Evolutionary conservation across 2,113 vertebrate genomes (phyloP), one percentile per base, ranked within the genome.

Genomic region (Psittacula cyanocephala): DNA sequence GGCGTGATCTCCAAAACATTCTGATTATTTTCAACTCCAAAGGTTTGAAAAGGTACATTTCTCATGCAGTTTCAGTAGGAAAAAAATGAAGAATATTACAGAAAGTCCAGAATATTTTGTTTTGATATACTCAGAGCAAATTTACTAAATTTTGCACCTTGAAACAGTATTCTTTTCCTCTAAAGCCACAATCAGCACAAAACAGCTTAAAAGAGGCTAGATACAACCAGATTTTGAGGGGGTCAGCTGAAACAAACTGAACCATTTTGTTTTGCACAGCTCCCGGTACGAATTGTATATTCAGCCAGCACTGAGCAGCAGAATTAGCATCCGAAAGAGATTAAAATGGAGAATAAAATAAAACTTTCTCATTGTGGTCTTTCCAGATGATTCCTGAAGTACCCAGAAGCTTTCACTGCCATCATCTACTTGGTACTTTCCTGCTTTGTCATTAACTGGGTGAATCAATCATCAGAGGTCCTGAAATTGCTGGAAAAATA

Each of bases 331-430:
- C 3, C 59, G 13, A 77, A 80, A 60, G 17, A 68, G 59, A 71
- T 35, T 81, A 13, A 80, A 92, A 59, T 7, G 18, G 11, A 81
- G 10, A 63, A 43, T 17, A 18, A 78, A 78, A 71, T 14, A 63
- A 49, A 2, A 17, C 29, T 39, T 81, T 80, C 53, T 60, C 39
- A 68, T 50, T 31, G 10, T 19, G 33, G 5, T 84, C 55, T 37
- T 83, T 95, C 63, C 68, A 97, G 76, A 94, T 46, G 13, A 43
- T 50, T 91, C 77, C 39, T 79, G 81, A 93, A 68, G 33, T 12
- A 81, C 29, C 81, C 8, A 71, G 69, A 59, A 46, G 29, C 2
- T 92, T 93, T 92, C 80, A n/a, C 14, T 84, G 50, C 44, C 14
- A 11, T 33, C 14, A 0, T 25, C 68, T 64, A 7, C 1, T 2